Percentiles rank a stretch among this genome's conserved stretches.
These are phyloP conservation scores for Apteryx owenii DNA, from an alignment of 2,113 vertebrate species.

Conservation along the genomic window DNA sequence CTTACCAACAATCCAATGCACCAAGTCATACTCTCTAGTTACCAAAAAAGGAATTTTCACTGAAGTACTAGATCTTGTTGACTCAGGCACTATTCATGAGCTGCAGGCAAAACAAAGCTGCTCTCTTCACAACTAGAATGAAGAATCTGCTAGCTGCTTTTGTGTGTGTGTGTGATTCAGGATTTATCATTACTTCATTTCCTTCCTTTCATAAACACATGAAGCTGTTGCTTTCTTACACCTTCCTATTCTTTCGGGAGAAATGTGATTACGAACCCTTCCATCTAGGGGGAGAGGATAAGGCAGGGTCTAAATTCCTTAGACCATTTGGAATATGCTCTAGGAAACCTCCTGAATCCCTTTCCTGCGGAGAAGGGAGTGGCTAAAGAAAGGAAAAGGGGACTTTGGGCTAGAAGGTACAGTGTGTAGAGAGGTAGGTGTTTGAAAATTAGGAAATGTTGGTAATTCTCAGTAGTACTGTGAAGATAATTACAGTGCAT, in stretches of 20 bases:
- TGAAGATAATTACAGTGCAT: neutral
- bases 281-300: neutral
- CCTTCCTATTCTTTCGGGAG: neutral
- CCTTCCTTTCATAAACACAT: conserved; percentile 7
- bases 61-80: conserved; percentile 37
- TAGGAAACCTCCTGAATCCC: neutral
- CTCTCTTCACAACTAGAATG: neutral
- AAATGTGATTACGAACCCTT: neutral
- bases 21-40: conserved; percentile 42
- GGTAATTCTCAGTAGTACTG: neutral
- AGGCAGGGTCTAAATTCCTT: neutral
- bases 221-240: neutral
- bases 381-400: neutral
- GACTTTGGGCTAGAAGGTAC: neutral
- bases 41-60: conserved; percentile 81
- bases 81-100: conserved; percentile 55
- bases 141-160: neutral
- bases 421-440: neutral
- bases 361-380: neutral
- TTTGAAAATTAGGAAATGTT: neutral
- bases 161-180: neutral
- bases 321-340: neutral
- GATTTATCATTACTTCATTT: conserved; percentile 35
- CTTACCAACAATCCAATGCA: conserved; percentile 33
- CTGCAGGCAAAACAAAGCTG: neutral